These are phyloP conservation scores for Troides helena DNA, from an alignment of 2,888 invertebrate genomes.

Conservation along the genomic window DNA sequence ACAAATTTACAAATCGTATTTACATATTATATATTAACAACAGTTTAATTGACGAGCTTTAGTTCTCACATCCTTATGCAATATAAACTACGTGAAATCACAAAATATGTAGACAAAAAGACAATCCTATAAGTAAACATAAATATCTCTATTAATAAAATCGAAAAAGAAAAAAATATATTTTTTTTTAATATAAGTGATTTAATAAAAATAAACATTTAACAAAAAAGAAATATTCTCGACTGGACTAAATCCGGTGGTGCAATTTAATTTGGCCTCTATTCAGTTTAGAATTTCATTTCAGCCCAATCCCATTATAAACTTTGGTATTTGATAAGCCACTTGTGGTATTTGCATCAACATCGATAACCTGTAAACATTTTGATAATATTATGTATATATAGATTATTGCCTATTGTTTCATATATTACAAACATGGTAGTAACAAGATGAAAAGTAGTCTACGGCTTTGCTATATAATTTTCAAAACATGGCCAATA, in stretches of 20 bases:
- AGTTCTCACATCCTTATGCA: slow-evolving; percentile 8
- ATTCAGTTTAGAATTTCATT: slow-evolving; percentile 17
- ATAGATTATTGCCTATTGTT: too few species aligned
- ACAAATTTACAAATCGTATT: slow-evolving; percentile 41
- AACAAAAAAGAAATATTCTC: slow-evolving; percentile 36
- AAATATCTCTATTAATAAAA: slow-evolving; percentile 14
- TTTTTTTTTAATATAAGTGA: slow-evolving; percentile 18
- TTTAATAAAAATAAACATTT: slow-evolving; percentile 20
- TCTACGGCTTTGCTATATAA: too few species aligned
- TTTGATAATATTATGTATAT: slow-evolving; percentile 31
- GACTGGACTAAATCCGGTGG: slow-evolving; percentile 44
- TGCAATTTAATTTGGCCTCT: slow-evolving; percentile 36
- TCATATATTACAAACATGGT: too few species aligned
- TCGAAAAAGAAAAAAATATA: slow-evolving; percentile 13
- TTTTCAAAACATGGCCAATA: too few species aligned
- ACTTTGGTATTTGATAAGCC: slow-evolving; percentile 91
- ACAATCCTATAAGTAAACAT: slow-evolving; percentile 17
- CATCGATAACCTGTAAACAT: slow-evolving; percentile 87
- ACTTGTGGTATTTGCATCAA: slow-evolving; percentile 92
- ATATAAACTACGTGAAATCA: slow-evolving; percentile 20
- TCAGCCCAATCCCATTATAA: slow-evolving; percentile 90
- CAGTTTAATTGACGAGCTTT: slow-evolving; percentile 14
- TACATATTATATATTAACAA: slow-evolving; percentile 36
- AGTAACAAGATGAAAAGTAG: too few species aligned
- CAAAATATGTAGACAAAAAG: slow-evolving; percentile 3